Base-by-base conservation (phyloP, 1,140 invertebrate species). In the Caenorhabditis tropicalis region DNA sequence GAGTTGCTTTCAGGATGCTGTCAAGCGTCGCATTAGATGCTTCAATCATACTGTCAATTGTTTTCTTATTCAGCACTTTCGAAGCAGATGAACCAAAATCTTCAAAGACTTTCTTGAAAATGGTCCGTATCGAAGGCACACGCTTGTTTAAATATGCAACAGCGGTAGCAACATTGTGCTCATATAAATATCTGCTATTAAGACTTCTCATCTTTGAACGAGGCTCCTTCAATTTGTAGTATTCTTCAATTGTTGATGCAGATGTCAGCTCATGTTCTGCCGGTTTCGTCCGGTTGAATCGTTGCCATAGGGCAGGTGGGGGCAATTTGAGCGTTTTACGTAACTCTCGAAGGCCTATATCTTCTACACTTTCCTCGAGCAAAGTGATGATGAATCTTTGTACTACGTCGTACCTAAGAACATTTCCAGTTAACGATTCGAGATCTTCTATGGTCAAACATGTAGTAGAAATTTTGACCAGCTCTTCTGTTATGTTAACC, bases 191-290 rank as follows among this genome's bases (percentile, higher is more conserved):
- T 36, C 21, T 16, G 70, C 70, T 79, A 39, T 79, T 33, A 79
- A 39, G 70, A 79, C 70, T 79, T 79, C 31, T 48, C 70, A 79
- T 79, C 39, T 15, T 79, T 3, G 70, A 79, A 12, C 70, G 70
- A 6, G 70, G 70, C 70, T 79, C 70, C 21, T 24, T 79, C 36
- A 79, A 79, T 7, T 79, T 79, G 70, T 79, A 79, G 70, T 79
- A 79, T 33, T 79, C 70, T 27, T 79, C 70, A 24, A 79, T 79
- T 79, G 70, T 79, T 27, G 70, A 7, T 36, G 70, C 70, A 21
- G 70, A 79, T 79, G 31, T 33, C 33, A 79, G 70, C 70, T 79
- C 70, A 79, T 79, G 70, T 21, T 79, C 70, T 10, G 0, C 39
- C 21, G 70, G 70, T 43, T 79, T 19, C 3, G 70, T 79, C 19